Evolutionary conservation across 2,797 vertebrate genomes (phyloP).

Genomic region (Podarcis lilfordi): DNA sequence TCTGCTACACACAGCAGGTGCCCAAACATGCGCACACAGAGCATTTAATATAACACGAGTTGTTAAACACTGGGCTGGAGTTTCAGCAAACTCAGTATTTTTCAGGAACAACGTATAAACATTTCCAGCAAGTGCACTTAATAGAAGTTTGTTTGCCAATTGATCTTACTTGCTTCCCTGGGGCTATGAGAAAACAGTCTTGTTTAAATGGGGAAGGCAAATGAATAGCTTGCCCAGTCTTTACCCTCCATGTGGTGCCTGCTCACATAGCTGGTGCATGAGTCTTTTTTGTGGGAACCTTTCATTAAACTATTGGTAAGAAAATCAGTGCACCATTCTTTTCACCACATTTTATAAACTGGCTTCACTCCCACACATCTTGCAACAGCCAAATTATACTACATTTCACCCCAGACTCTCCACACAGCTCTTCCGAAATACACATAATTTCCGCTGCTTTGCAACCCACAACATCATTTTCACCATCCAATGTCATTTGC

Average conservation of each 20-base stretch:
- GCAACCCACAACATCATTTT: slow-evolving; percentile 25
- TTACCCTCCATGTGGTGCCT: not conserved
- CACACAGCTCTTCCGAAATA: not conserved
- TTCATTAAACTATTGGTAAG: slow-evolving; percentile 56
- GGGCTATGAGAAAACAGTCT: not conserved
- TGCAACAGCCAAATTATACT: slow-evolving; percentile 28
- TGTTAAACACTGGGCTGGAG: slow-evolving; percentile 27
- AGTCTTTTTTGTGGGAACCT: slow-evolving; percentile 6
- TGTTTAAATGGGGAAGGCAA: slow-evolving; percentile 29
- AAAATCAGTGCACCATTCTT: slow-evolving; percentile 20
- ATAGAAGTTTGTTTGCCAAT: slow-evolving; percentile 35
- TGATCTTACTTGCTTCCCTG: slow-evolving; percentile 14
- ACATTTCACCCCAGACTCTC: not conserved
- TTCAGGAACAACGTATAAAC: slow-evolving; percentile 27
- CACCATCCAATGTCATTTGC: slow-evolving; percentile 32
- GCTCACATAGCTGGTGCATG: not conserved
- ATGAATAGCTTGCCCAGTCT: slow-evolving; percentile 2
- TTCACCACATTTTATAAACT: slow-evolving; percentile 31
- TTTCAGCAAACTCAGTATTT: slow-evolving; percentile 33
- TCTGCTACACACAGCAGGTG: slow-evolving; percentile 27
- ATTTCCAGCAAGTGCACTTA: slow-evolving; percentile 17
- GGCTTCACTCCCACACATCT: slow-evolving; percentile 31
- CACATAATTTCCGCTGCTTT: not conserved
- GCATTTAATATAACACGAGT: slow-evolving; percentile 30
- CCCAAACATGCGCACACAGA: slow-evolving; percentile 7